A percentile compares a stretch with the other conserved stretches of the same genome.
These are phyloP conservation scores for Arenaria interpres DNA, from an alignment of 2,113 vertebrate genomes.

Conservation along the genomic window DNA sequence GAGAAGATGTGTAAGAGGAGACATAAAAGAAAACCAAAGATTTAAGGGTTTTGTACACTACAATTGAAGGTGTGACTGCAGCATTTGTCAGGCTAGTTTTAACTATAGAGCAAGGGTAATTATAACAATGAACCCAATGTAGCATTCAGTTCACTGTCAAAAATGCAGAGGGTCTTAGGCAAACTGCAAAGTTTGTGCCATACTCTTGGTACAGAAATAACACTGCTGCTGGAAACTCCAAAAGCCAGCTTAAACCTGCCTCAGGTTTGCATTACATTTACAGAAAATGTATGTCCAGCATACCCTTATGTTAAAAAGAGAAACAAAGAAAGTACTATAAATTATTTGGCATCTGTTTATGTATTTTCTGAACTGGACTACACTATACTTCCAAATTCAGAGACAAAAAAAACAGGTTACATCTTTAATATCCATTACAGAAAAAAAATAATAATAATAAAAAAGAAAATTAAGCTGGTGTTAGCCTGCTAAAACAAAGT, in stretches of 20 bases:
- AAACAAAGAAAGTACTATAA: neutral
- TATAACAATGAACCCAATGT: neutral
- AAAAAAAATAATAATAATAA: neutral
- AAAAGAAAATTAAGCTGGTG: neutral
- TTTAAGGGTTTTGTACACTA: neutral
- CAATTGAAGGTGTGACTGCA: neutral
- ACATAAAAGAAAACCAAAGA: neutral
- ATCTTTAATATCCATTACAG: neutral
- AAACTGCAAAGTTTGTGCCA: neutral
- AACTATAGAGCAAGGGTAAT: neutral
- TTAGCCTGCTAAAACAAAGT: neutral
- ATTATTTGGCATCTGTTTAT: neutral
- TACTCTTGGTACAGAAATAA: neutral
- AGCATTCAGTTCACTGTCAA: neutral
- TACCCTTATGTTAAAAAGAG: neutral
- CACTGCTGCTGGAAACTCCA: neutral
- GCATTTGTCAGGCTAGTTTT: neutral
- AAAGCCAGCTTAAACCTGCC: neutral
- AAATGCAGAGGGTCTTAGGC: neutral
- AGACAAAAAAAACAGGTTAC: rapidly evolving
- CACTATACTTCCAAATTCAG: neutral
- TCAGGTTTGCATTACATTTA: neutral
- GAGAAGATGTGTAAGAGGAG: neutral
- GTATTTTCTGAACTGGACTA: neutral
- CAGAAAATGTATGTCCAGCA: neutral